Evolutionary conservation across 2,888 invertebrate genomes (phyloP), one percentile per base, ranked within the genome.

Genomic region (Acronicta psi): DNA sequence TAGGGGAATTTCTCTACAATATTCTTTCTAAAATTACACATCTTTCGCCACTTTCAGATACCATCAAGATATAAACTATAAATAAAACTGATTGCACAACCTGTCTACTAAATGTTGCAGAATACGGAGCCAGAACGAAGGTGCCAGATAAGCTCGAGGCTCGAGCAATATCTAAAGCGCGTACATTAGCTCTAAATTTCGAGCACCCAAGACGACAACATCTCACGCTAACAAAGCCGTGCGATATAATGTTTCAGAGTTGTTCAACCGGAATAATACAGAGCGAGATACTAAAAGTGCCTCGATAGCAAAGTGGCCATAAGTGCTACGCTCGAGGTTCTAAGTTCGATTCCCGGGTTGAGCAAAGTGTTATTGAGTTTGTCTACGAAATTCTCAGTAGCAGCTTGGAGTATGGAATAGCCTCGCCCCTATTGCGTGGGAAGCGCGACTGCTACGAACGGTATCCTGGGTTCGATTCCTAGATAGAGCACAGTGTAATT

Each of bases 161-260:
- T 51, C 34, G 18, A 51, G 54, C 50, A 16, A 57, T 65, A 65
- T 57, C 56, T 71, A 65, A 75, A 65, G 47, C 52, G 50, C 58
- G 55, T 58, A 69, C 59, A 69, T 66, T 66, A 66, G 63, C 66
- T 57, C 57, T 66, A 72, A 72, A 74, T 72, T 69, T 66, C 53
- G 14, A 65, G 60, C 53, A 47, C 63, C 66, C 60, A 43, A 56
- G 75, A 69, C 63, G 74, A 72, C 76, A 74, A 79, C 77, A 75
- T 79, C 75, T 77, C 75, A 70, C 74, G 67, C 70, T 73, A 73
- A 79, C 77, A 82, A 79, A 80, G 81, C 78, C 75, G 80, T 62
- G 80, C 82, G 75, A 80, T 78, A 63, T 69, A 78, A 79, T 78
- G 80, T 81, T 83, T 81, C 77, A 80, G 74, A 76, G 51, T 72